Percentiles rank a stretch among this genome's conserved stretches.
phyloP scores from a whole-genome alignment of 2,113 vertebrate genomes.

The Aphyosemion australe region DNA sequence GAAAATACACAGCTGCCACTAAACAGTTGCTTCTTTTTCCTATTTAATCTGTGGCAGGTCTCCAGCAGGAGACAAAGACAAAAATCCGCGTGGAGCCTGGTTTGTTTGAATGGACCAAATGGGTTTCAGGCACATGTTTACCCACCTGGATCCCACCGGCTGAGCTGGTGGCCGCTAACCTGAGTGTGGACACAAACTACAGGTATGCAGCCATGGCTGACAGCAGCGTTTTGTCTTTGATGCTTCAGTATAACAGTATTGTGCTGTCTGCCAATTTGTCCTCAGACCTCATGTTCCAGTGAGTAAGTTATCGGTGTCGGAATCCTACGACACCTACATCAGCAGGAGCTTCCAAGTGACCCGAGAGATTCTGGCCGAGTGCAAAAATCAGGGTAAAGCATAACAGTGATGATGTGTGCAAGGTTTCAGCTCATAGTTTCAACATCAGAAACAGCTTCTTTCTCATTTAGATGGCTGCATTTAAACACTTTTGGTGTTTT shows the following conservation, averaged over 20 bases:
- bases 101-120: constrained; percentile 98
- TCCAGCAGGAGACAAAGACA: constrained; percentile 91
- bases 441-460: neutral
- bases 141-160: constrained; percentile 89
- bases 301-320: constrained; percentile 89
- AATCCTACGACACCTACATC: constrained; percentile 96
- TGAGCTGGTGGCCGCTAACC: constrained; percentile 88
- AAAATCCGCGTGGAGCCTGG: constrained; percentile 94
- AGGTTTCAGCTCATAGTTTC: too few relatives aligned
- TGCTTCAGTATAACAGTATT: neutral
- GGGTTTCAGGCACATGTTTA: constrained; percentile 90
- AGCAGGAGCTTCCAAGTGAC: constrained; percentile 96
- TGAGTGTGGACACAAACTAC: constrained; percentile 97
- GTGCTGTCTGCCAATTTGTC: neutral
- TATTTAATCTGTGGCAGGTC: constrained; percentile 78
- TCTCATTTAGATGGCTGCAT: neutral
- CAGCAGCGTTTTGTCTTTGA: neutral
- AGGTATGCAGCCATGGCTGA: constrained; percentile 76
- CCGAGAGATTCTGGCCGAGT: constrained; percentile 92
- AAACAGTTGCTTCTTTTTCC: neutral
- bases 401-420: neutral
- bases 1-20: too few relatives aligned
- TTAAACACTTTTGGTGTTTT: neutral
- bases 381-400: constrained; percentile 88
- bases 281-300: constrained; percentile 94